These are phyloP conservation scores for Plectropomus leopardus DNA, from an alignment of 2,113 vertebrate species.

Conservation along the genomic window DNA sequence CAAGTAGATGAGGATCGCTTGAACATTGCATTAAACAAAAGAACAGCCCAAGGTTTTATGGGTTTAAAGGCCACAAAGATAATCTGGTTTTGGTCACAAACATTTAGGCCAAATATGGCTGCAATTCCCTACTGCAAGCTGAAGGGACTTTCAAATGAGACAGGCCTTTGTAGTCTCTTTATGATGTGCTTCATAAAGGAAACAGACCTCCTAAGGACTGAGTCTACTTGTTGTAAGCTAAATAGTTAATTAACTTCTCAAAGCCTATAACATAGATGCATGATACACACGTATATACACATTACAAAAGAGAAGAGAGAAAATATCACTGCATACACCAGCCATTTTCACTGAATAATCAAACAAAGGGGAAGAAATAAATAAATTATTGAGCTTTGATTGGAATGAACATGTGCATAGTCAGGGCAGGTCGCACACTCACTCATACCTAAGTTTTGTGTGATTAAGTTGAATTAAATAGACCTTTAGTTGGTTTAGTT, in stretches of 20 bases:
- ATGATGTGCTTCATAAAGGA: neutral
- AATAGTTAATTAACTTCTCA: neutral
- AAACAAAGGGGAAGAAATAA: neutral
- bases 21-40: neutral
- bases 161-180: neutral
- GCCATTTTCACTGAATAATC: neutral
- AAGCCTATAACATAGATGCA: neutral
- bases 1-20: neutral
- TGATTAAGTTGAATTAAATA: neutral
- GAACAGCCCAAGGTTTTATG: neutral
- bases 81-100: neutral
- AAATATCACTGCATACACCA: neutral
- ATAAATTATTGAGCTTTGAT: slow-evolving; percentile 7
- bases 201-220: neutral
- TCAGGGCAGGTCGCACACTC: neutral
- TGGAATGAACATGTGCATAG: neutral
- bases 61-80: neutral
- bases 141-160: neutral
- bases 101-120: neutral
- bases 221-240: neutral
- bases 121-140: neutral
- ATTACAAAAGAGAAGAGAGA: slow-evolving; percentile 1
- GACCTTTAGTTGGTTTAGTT: neutral
- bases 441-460: neutral
- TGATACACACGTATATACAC: neutral